A percentile compares a stretch with the other conserved stretches of the same genome.
Conservation (phyloP, 2,888 invertebrate genomes). For the Spicauda simplicius region DNA sequence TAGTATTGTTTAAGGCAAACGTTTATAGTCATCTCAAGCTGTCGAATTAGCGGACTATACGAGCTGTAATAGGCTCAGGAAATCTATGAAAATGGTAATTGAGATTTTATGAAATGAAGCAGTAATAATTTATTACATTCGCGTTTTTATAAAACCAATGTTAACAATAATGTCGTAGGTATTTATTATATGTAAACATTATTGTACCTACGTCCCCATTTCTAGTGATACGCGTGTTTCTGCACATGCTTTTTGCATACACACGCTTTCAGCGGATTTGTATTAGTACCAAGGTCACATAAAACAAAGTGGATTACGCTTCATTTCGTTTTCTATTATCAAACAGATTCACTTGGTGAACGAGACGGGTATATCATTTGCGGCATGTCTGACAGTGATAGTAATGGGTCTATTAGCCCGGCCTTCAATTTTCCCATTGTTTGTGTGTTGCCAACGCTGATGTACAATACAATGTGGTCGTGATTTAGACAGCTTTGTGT, state of each 20-base stretch:
- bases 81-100: no score
- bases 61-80: no score
- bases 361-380: slow-evolving; percentile 14
- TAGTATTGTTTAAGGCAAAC: no score
- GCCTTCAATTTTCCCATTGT: slow-evolving; percentile 45
- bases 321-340: slow-evolving; percentile 9
- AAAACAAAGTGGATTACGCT: slow-evolving; percentile 20
- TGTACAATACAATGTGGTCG: slow-evolving; percentile 38
- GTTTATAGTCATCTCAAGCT: no score
- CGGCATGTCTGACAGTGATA: slow-evolving; percentile 11
- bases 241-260: neutral
- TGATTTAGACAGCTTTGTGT: slow-evolving; percentile 38
- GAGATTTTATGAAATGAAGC: no score
- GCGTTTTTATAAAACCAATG: no score
- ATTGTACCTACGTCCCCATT: no score
- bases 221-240: no score
- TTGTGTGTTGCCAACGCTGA: slow-evolving; percentile 25
- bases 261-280: slow-evolving; percentile 13
- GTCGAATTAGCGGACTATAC: no score
- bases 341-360: slow-evolving; percentile 3
- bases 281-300: slow-evolving; percentile 10
- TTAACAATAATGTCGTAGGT: neutral
- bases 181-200: neutral
- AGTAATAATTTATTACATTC: no score
- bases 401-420: slow-evolving; percentile 14